These are phyloP conservation scores for Otocyon megalotis DNA, from an alignment of 2,113 vertebrate genomes.

Conservation along the genomic window DNA sequence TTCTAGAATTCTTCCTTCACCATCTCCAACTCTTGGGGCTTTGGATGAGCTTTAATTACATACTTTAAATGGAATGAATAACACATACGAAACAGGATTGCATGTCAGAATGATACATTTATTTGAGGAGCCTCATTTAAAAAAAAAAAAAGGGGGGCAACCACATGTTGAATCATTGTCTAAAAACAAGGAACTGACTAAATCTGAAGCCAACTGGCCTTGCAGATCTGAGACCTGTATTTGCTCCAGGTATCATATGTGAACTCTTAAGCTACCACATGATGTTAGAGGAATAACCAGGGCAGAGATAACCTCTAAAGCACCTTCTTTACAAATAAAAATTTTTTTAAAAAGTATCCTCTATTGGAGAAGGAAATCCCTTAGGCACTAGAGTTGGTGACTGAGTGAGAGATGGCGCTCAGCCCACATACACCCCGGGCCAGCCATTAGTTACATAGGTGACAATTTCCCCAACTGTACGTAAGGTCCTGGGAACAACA, in stretches of 20 bases:
- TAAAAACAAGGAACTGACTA: conserved; percentile 31
- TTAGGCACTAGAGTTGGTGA: not conserved
- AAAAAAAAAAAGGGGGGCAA: not conserved
- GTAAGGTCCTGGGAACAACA: not conserved
- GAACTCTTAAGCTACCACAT: not conserved
- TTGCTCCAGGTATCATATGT: not conserved
- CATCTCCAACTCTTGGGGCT: not conserved
- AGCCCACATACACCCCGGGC: not conserved
- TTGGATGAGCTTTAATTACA: not conserved
- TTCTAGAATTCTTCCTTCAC: not conserved
- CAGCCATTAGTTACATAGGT: not conserved
- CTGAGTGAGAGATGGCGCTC: not conserved
- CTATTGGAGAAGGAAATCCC: not conserved
- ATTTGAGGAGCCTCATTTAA: not conserved
- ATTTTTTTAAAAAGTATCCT: not conserved
- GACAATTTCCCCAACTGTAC: not conserved
- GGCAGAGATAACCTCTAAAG: not conserved
- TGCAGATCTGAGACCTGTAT: not conserved
- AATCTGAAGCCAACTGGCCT: not conserved
- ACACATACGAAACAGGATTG: not conserved
- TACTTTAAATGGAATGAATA: not conserved
- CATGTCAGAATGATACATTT: not conserved
- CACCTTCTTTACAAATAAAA: not conserved
- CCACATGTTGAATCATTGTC: not conserved
- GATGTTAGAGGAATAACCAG: not conserved